Evolutionary conservation across 2,888 invertebrate genomes (phyloP).

Genomic region (Caenorhabditis wallacei): DNA sequence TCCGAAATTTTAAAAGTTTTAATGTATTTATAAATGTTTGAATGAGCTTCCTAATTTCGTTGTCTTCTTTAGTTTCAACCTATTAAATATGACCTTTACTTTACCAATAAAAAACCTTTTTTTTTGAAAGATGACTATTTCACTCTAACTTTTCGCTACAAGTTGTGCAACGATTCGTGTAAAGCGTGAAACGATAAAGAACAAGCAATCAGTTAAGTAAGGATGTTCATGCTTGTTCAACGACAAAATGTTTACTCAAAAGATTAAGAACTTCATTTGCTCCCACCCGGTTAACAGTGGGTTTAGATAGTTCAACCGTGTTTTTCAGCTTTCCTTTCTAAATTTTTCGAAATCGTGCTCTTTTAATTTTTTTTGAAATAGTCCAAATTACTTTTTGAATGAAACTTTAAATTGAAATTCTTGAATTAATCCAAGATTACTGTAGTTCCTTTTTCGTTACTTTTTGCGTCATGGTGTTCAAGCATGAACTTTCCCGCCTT

Average conservation of each 20-base stretch:
- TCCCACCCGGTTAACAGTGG: slow-evolving; percentile 53
- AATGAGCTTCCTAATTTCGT: no score
- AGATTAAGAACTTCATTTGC: slow-evolving; percentile 53
- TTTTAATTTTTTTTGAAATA: neutral
- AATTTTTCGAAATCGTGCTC: neutral
- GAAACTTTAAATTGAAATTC: no score
- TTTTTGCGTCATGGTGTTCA: slow-evolving; percentile 11
- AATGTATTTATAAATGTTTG: no score
- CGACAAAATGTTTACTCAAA: slow-evolving; percentile 39
- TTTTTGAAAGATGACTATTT: no score
- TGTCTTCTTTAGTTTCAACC: no score
- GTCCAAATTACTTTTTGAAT: no score
- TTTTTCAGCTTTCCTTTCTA: slow-evolving; percentile 28
- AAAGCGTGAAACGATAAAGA: slow-evolving; percentile 30
- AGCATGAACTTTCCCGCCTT: slow-evolving; percentile 19
- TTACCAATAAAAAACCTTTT: no score
- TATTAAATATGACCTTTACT: no score
- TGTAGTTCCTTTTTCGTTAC: slow-evolving; percentile 1
- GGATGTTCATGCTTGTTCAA: slow-evolving; percentile 61
- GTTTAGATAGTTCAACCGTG: slow-evolving; percentile 56
- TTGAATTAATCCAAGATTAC: slow-evolving; percentile 6
- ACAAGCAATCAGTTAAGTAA: slow-evolving; percentile 36
- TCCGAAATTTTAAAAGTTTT: neutral
- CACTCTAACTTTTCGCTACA: no score
- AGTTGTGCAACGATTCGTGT: neutral